Conservation (phyloP, 1,140 invertebrate species). For the Zaprionus nigranus region DNA sequence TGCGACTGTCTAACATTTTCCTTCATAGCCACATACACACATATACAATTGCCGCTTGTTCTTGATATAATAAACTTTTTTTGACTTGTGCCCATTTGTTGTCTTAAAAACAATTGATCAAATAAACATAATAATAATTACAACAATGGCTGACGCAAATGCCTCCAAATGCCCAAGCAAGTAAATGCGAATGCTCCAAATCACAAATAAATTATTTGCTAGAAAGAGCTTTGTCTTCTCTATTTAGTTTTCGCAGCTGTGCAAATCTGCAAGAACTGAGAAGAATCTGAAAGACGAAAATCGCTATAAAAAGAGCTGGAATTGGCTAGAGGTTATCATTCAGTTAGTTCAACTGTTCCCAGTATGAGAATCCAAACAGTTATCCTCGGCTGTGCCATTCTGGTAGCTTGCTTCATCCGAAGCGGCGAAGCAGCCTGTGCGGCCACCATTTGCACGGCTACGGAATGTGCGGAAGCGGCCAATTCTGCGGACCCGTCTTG, state of each 20-base stretch:
- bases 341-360: background rate
- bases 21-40: no score
- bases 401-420: slow-evolving; percentile 4
- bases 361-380: slow-evolving; percentile 23
- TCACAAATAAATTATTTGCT: background rate
- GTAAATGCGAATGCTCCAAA: background rate
- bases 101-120: slow-evolving; percentile 1
- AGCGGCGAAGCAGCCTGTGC: slow-evolving; percentile 6
- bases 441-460: background rate
- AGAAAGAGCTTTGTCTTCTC: background rate
- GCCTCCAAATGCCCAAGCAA: background rate
- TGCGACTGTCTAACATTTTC: no score
- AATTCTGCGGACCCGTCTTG: background rate
- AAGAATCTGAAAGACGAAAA: slow-evolving; percentile 18
- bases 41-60: background rate
- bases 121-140: background rate
- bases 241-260: background rate
- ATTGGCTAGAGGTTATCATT: background rate
- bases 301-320: slow-evolving; percentile 15
- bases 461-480: background rate
- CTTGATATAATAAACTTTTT: background rate
- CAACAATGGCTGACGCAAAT: background rate
- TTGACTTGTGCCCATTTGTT: background rate
- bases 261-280: background rate
- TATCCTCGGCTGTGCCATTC: background rate